Evolutionary conservation across 2,888 invertebrate species (phyloP).

Genomic region (Matsumyia berberina): DNA sequence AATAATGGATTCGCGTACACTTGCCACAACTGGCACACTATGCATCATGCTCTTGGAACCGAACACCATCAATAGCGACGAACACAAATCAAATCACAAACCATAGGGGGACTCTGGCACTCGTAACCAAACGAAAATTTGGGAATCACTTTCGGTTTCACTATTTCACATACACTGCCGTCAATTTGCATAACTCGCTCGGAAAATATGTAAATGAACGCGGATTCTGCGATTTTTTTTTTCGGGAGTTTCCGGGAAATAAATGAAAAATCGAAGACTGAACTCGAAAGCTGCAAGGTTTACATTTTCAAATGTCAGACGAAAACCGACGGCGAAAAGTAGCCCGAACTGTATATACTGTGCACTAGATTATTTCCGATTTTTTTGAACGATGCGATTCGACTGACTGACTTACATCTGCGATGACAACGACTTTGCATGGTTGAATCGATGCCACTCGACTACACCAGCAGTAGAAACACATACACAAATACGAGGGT

Average conservation of each 20-base stretch:
- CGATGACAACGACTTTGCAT: conserved; percentile 44
- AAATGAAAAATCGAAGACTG: conserved; percentile 64
- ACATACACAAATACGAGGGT: conserved; percentile 10
- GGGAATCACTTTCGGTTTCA: conserved; percentile 70
- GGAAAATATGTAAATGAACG: conserved; percentile 45
- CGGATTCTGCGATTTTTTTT: background rate
- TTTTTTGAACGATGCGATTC: conserved; percentile 49
- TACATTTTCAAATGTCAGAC: conserved; percentile 61
- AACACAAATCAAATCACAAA: conserved; percentile 44
- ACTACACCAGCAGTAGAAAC: conserved; percentile 15
- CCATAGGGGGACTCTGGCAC: conserved; percentile 14
- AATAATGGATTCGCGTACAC: conserved; percentile 49
- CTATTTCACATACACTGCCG: conserved; percentile 47
- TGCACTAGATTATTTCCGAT: conserved; percentile 14
- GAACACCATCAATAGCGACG: conserved; percentile 12
- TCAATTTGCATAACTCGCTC: conserved; percentile 64
- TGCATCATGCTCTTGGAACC: conserved; percentile 50
- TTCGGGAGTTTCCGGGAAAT: conserved; percentile 19
- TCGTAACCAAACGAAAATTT: conserved; percentile 21
- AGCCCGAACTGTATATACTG: background rate
- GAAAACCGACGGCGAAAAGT: conserved; percentile 20
- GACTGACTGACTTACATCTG: conserved; percentile 63
- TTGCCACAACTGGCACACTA: conserved; percentile 55
- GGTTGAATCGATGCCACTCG: conserved; percentile 62
- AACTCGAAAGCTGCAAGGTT: conserved; percentile 28